These are phyloP conservation scores for Hymenochirus boettgeri DNA, from an alignment of 2,113 vertebrate species.

Conservation along the genomic window DNA sequence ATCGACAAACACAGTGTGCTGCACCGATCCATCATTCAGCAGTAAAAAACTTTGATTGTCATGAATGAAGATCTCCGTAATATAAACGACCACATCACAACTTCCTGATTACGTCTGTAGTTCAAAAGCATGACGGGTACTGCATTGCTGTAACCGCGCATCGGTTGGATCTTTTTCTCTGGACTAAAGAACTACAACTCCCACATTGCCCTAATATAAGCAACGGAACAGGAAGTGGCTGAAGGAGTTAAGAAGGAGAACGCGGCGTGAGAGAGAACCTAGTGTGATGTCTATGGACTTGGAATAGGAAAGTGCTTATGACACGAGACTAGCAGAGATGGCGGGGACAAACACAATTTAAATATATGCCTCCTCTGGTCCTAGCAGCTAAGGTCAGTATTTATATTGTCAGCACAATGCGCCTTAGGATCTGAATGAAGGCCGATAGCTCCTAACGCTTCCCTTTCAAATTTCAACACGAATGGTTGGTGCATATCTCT, in stretches of 20 bases:
- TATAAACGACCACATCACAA: slow-evolving; percentile 11
- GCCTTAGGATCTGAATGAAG: too few species aligned
- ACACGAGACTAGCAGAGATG: too few species aligned
- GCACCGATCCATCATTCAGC: slow-evolving; percentile 51
- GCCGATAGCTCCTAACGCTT: too few species aligned
- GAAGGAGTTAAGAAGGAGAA: background rate
- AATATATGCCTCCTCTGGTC: too few species aligned
- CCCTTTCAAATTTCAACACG: too few species aligned
- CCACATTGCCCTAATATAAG: slow-evolving; percentile 13
- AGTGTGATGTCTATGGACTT: too few species aligned
- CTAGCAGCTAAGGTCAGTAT: too few species aligned
- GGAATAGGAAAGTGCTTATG: too few species aligned
- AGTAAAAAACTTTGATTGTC: rapidly evolving
- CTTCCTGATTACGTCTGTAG: slow-evolving; percentile 18
- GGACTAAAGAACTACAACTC: background rate
- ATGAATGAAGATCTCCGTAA: background rate
- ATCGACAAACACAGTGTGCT: slow-evolving; percentile 77
- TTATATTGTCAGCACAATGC: too few species aligned
- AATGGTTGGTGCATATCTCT: too few species aligned
- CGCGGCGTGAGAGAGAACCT: background rate
- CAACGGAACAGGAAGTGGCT: background rate
- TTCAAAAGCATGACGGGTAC: background rate
- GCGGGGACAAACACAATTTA: too few species aligned
- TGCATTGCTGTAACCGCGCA: background rate
- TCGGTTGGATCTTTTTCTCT: rapidly evolving